A percentile compares a stretch with the other conserved stretches of the same genome.
Conservation (phyloP, 2,888 invertebrate species). For the Stenchaetothrips biformis region DNA sequence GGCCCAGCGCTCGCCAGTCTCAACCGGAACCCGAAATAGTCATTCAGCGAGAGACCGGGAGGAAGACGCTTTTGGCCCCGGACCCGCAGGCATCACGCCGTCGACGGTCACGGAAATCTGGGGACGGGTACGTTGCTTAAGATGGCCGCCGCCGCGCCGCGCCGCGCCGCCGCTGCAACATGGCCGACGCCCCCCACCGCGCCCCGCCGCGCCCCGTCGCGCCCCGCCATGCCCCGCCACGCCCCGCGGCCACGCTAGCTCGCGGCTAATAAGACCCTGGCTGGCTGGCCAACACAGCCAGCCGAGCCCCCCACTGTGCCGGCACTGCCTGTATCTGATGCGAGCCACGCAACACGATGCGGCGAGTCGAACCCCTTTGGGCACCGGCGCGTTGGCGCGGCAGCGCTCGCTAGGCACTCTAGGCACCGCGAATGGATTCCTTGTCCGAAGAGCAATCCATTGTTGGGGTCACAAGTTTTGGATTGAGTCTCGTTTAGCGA, state of each 20-base stretch:
- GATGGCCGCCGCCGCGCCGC: conserved; percentile 1
- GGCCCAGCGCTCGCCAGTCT: too few species aligned
- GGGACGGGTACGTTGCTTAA: background rate
- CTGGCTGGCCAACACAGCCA: background rate
- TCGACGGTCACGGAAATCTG: background rate
- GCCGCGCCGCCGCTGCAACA: background rate
- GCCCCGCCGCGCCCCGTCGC: background rate
- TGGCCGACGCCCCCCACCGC: background rate
- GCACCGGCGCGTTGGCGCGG: background rate
- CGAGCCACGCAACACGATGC: conserved; percentile 19
- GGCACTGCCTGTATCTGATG: conserved; percentile 14
- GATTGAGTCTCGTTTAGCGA: too few species aligned
- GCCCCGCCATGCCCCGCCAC: background rate
- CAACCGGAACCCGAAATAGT: too few species aligned
- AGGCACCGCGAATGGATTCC: too few species aligned
- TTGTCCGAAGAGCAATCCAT: too few species aligned
- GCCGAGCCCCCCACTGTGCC: background rate
- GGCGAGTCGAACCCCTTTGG: background rate
- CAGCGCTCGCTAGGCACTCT: background rate
- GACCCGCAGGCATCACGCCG: background rate
- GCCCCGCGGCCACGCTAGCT: conserved; percentile 6
- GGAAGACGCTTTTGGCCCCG: background rate
- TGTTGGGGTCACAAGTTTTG: too few species aligned
- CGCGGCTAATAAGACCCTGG: conserved; percentile 16
- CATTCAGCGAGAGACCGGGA: background rate